Evolutionary conservation across 2,888 invertebrate species (phyloP).

Genomic region (Cheilosia impressa): DNA sequence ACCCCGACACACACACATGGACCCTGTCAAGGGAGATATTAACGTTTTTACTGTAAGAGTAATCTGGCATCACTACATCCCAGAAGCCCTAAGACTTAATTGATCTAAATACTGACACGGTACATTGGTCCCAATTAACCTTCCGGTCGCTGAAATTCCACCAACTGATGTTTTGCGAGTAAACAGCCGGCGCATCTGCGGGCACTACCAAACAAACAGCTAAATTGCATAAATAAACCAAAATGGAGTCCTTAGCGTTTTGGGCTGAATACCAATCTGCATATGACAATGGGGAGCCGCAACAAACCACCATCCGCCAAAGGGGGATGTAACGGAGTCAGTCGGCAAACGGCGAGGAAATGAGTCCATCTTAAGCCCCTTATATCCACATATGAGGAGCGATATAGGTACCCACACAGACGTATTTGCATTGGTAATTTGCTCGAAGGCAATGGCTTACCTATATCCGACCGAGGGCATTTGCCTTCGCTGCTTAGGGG

Average conservation of each 20-base stretch:
- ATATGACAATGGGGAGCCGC: neutral
- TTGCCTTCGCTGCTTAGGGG: neutral
- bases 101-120: constrained; percentile 33
- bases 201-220: constrained; percentile 8
- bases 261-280: constrained; percentile 17
- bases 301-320: neutral
- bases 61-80: neutral
- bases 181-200: neutral
- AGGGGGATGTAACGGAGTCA: neutral
- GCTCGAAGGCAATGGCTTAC: constrained; percentile 16
- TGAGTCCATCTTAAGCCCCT: constrained; percentile 24
- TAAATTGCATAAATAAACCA: constrained; percentile 40
- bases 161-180: constrained; percentile 19
- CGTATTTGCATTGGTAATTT: constrained; percentile 50
- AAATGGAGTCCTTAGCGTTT: constrained; percentile 32
- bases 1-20: neutral
- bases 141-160: constrained; percentile 18
- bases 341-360: neutral
- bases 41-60: constrained; percentile 2
- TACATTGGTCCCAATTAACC: constrained; percentile 52
- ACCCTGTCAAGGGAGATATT: constrained; percentile 6
- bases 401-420: neutral
- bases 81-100: constrained; percentile 34
- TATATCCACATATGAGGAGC: constrained; percentile 25
- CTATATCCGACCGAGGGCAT: constrained; percentile 13